Percentiles rank a stretch among this genome's conserved stretches.
These are phyloP conservation scores for Chauna torquata DNA, from an alignment of 2,113 vertebrate species.

Conservation along the genomic window DNA sequence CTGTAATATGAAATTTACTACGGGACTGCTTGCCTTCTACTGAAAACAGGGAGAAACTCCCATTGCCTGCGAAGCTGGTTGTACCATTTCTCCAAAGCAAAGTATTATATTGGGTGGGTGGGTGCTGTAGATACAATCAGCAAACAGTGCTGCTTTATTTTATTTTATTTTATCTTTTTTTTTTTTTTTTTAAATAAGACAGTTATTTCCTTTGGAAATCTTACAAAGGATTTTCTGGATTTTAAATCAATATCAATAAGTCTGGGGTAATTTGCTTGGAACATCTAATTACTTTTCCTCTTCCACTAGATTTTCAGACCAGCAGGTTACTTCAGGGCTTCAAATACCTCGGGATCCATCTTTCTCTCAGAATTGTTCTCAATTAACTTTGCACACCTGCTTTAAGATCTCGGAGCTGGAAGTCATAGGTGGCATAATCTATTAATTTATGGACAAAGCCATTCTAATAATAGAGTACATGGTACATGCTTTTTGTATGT, in stretches of 20 bases:
- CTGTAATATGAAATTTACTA: neutral
- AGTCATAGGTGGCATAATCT: slow-evolving; percentile 10
- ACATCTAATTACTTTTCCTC: slow-evolving; percentile 56
- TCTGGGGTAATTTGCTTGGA: slow-evolving; percentile 60
- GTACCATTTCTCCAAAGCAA: neutral
- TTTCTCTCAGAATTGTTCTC: slow-evolving; percentile 49
- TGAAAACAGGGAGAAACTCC: neutral
- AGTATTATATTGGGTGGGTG: neutral
- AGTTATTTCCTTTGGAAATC: slow-evolving; percentile 33
- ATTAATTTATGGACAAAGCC: neutral
- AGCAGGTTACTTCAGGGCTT: slow-evolving; percentile 62
- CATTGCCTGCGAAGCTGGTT: neutral
- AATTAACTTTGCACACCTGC: slow-evolving; percentile 40
- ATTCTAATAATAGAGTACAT: neutral
- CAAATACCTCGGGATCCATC: slow-evolving; percentile 62
- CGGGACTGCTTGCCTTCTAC: neutral
- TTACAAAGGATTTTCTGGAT: slow-evolving; percentile 42
- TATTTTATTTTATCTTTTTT: too few species aligned
- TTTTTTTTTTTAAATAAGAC: neutral
- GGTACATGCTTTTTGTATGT: neutral
- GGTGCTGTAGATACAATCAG: neutral
- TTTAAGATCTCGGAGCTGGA: slow-evolving; percentile 13
- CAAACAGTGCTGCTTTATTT: neutral
- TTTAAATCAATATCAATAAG: slow-evolving; percentile 65
- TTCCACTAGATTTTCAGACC: slow-evolving; percentile 62